Evolutionary conservation across 2,888 invertebrate species (phyloP), one percentile per base, ranked within the genome.

Genomic region (Lysandra bellargus): DNA sequence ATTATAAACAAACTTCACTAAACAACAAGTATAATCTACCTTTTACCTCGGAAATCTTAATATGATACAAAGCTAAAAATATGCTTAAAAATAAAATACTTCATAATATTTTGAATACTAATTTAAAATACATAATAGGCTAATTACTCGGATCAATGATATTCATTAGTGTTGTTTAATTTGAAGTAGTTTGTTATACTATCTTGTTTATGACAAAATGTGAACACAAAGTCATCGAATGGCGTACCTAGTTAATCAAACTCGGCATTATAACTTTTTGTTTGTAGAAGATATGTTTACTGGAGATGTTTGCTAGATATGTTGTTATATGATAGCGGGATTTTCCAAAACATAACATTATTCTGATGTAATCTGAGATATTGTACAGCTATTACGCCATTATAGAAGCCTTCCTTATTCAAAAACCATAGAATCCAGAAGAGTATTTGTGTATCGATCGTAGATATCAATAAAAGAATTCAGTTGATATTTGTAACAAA

Each of bases 261-360:
- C 69, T 69, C 17, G 17, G 14, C 14, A 14, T 69, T 69, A 69
- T 69, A 33, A 69, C 69, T 69, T 69, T 69, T 69, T 69, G 69
- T 69, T 69, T 69, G 69, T 33, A 69, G 30, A 69, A 69, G 5
- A 69, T 69, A 1, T 69, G 33, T 69, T 69, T 69, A 69, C 33
- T 69, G 33, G 17, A 69, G 33, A 75, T 40, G 49, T 75, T 76
- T 57, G 49, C 33, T 53, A 30, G 33, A 76, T 57, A 57, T 76
- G 76, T 57, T 57, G 23, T 76, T 17, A 76, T 7, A 49, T 17
- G 76, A 76, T 76, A 76, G 23, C 23, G 49, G 74, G 75, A 76
- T 69, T 77, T 80, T 44, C 80, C 77, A 53, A 69, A 76, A 76
- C 79, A 79, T n/a, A 53, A 79, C 64, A 77, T 79, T 69, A 76